Base-by-base conservation (phyloP, 2,888 invertebrate species). In the Poecilobothrus nobilitatus region DNA sequence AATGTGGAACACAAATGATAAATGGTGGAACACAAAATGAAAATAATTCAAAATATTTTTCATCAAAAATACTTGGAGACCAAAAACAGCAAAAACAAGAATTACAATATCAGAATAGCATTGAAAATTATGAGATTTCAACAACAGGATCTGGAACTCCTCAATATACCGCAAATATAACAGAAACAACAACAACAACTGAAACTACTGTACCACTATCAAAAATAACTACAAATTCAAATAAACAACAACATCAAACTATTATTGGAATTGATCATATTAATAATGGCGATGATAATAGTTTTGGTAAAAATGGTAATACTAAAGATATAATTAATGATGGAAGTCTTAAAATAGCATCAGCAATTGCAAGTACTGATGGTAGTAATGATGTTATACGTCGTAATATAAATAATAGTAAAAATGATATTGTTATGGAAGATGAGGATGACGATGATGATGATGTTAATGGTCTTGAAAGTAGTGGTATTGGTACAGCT, bases 361-460 rank as follows among this genome's bases (percentile, higher is more conserved):
- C 68, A 68, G 22, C 15, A 12, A 64, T 34, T 18, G 7, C 12
- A 27, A 64, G 64, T 34, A 64, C 64, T 21, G 34, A 21, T 34
- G 34, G 27, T 21, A 64, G 64, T 34, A 64, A n/a, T 6, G 27
- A 21, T 41, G 15, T 9, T 41, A 41, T 15, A 6, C 9, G 12
- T 41, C 2, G 41, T 41, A 8, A 2, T 12, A 53, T 18, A 53
- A n/a, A n/a, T 18, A 18, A 53, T 53, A 53, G n/a, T 53, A 53
- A 8, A 41, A 41, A 41, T 41, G 15, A 41, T 71, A 27, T 27
- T 2, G 27, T 5, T 27, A 5, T 73, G 22, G 63, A 68, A 15
- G 67, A 68, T 22, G 69, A 27, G 2, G 69, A 67, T 68, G 69
- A n/a, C 20, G 78, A 76, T 67, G 70, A 74, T 8, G 77, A 76